phyloP scores from a whole-genome alignment of 2,888 invertebrate species.

The Scaptomyza parva region DNA sequence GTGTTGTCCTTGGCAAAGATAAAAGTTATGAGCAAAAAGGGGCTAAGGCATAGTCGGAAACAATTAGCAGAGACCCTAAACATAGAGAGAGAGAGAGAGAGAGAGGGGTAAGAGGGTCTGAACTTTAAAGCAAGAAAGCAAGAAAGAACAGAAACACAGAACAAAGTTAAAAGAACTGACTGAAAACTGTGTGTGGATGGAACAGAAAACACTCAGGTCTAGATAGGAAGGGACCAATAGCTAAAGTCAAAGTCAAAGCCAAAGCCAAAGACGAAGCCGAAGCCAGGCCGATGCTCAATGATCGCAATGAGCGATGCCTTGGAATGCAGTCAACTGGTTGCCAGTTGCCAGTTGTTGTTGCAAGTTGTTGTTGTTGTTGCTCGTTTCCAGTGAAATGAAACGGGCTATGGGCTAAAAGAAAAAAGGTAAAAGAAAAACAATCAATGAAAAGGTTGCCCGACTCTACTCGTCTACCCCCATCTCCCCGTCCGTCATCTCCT shows the following conservation, averaged over 20 bases:
- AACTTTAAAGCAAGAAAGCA: conserved; percentile 1
- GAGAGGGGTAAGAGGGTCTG: neutral
- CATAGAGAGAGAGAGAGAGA: neutral
- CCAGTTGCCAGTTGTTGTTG: conserved; percentile 13
- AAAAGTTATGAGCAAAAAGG: conserved; percentile 15
- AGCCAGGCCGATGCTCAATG: conserved; percentile 59
- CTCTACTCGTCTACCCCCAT: conserved; percentile 13
- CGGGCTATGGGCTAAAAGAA: conserved; percentile 42
- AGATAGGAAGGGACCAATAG: conserved; percentile 22
- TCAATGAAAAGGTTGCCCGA: conserved; percentile 74
- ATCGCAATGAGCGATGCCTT: conserved; percentile 67
- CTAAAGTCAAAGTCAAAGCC: neutral
- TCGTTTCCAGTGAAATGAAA: conserved; percentile 68
- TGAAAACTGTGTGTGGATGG: neutral
- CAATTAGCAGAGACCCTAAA: conserved; percentile 55
- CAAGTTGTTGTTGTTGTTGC: conserved; percentile 16
- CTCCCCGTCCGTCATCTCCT: neutral
- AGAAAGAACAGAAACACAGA: neutral
- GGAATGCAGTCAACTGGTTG: conserved; percentile 69
- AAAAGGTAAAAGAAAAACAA: conserved; percentile 63
- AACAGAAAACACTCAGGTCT: conserved; percentile 3
- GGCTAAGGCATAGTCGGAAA: conserved; percentile 55
- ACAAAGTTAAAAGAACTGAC: neutral
- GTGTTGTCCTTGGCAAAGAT: conserved; percentile 29
- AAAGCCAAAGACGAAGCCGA: conserved; percentile 19